Percentiles rank a stretch among this genome's conserved stretches.
Evolutionary conservation across 2,797 vertebrate genomes (phyloP).

Genomic region (Karalla daura): DNA sequence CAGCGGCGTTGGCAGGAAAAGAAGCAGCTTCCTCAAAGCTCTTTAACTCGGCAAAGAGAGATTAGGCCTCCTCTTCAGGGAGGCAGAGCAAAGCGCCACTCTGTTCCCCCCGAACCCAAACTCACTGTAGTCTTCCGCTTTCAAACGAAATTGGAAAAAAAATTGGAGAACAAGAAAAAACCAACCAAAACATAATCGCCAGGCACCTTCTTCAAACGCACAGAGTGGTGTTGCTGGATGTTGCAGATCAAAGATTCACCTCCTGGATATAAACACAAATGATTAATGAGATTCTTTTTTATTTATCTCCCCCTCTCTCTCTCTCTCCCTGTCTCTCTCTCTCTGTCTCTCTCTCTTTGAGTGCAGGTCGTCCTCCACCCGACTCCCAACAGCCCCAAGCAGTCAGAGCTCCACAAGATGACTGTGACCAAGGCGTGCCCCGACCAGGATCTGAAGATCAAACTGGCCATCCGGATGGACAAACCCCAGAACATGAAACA

Average conservation of each 20-base stretch:
- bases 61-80: constrained; percentile 73
- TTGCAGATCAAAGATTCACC: constrained; percentile 35
- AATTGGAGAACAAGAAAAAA: neutral
- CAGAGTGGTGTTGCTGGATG: constrained; percentile 33
- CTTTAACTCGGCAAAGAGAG: constrained; percentile 80
- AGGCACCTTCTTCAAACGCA: constrained; percentile 22
- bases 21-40: constrained; percentile 76
- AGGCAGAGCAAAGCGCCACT: constrained; percentile 52
- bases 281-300: neutral
- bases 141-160: constrained; percentile 19
- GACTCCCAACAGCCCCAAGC: constrained; percentile 98
- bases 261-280: constrained; percentile 3
- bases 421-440: constrained; percentile 97
- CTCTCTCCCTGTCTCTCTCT: constrained; percentile 21
- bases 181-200: constrained; percentile 35
- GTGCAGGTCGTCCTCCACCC: constrained; percentile 97
- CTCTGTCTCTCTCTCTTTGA: constrained; percentile 22
- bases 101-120: constrained; percentile 40
- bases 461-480: constrained; percentile 98
- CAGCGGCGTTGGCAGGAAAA: constrained; percentile 71
- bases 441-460: constrained; percentile 98
- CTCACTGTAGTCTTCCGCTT: constrained; percentile 49
- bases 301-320: constrained; percentile 20
- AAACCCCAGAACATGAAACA: constrained; percentile 99
- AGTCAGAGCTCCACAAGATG: constrained; percentile 99